phyloP scores from a whole-genome alignment of 1,140 invertebrate species.

The Venturia canescens region DNA sequence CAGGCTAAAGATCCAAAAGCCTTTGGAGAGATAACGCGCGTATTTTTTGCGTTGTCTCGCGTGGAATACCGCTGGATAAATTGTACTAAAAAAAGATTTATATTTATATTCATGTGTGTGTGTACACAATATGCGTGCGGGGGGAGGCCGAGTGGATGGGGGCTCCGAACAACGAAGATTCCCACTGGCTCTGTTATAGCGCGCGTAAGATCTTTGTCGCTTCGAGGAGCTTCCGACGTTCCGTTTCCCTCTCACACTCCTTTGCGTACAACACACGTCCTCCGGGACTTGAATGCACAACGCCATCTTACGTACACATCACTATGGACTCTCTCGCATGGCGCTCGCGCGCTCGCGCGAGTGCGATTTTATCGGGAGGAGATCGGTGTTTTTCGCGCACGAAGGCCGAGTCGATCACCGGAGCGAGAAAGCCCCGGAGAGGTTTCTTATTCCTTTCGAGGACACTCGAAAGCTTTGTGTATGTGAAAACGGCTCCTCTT shows the following conservation, averaged over 20 bases:
- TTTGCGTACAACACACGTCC: background rate
- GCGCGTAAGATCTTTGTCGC: slow-evolving; percentile 35
- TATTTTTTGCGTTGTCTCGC: no score
- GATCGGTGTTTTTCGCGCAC: slow-evolving; percentile 34
- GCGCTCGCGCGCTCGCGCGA: no score
- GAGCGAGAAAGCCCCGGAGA: slow-evolving; percentile 33
- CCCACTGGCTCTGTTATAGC: background rate
- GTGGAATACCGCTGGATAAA: no score
- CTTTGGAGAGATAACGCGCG: no score
- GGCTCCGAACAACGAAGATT: slow-evolving; percentile 27
- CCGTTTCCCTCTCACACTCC: slow-evolving; percentile 36
- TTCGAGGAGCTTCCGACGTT: slow-evolving; percentile 35
- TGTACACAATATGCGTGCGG: no score
- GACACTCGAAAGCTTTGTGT: slow-evolving; percentile 13
- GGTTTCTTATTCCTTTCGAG: slow-evolving; percentile 27
- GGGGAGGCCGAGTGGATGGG: no score
- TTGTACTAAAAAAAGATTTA: no score
- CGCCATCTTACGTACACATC: slow-evolving; percentile 9
- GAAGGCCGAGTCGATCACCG: slow-evolving; percentile 44
- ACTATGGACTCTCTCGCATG: background rate
- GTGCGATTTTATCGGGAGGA: slow-evolving; percentile 32
- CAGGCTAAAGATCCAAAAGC: no score
- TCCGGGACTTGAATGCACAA: slow-evolving; percentile 28
- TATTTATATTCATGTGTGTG: no score
- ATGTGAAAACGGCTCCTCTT: background rate